Conservation (phyloP, 2,113 vertebrate species). For the Orientallactaga bullata region DNA sequence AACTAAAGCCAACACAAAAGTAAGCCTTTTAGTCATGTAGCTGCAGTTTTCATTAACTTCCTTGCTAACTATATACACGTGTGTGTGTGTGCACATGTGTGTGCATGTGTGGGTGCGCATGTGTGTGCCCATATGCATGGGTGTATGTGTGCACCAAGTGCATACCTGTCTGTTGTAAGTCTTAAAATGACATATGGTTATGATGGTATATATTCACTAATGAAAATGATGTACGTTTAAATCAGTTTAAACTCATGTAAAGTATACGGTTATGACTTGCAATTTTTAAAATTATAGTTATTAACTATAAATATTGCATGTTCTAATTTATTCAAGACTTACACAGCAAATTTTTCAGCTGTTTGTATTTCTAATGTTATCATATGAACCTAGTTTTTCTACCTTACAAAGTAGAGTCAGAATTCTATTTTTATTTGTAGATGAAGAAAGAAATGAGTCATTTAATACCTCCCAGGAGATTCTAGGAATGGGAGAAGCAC, state of each 20-base stretch:
- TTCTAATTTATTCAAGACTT: neutral
- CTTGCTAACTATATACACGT: neutral
- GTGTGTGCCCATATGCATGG: no score
- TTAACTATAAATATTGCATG: neutral
- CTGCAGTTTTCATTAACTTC: conserved; percentile 1
- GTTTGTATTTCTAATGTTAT: conserved; percentile 29
- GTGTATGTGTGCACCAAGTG: no score
- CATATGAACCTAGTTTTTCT: neutral
- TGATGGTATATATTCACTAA: neutral
- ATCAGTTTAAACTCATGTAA: neutral
- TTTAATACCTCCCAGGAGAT: neutral
- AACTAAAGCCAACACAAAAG: conserved; percentile 10
- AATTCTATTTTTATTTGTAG: conserved; percentile 34
- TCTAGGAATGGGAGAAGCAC: neutral
- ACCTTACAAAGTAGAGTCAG: neutral
- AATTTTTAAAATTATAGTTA: neutral
- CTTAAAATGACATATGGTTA: neutral
- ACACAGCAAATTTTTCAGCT: neutral
- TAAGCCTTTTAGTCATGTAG: neutral
- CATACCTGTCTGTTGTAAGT: neutral
- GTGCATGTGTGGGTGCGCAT: no score
- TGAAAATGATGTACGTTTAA: conserved; percentile 23
- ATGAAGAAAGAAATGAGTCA: conserved; percentile 16
- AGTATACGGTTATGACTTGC: neutral
- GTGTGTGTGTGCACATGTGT: neutral